Percentiles rank a stretch among this genome's conserved stretches.
These are phyloP conservation scores for Drepanosiphum platanoidis DNA, from an alignment of 2,888 invertebrate genomes.

Conservation along the genomic window DNA sequence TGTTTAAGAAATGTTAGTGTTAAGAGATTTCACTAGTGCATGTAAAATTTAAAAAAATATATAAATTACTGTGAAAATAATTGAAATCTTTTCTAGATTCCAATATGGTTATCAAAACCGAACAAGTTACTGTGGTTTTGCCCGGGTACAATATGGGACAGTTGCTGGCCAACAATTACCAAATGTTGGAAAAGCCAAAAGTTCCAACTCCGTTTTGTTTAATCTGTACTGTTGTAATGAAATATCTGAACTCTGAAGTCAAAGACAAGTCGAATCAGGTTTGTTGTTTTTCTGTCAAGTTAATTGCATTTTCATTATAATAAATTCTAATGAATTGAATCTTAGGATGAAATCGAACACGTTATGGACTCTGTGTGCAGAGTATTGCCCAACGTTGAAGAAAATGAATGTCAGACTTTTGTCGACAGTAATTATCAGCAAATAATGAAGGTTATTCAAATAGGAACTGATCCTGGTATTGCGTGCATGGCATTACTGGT, in stretches of 20 bases:
- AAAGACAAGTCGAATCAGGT: slow-evolving; percentile 47
- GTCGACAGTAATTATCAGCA: background rate
- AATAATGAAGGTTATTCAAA: slow-evolving; percentile 14
- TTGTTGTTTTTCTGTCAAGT: background rate
- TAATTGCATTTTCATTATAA: background rate
- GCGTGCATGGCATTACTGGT: slow-evolving; percentile 40
- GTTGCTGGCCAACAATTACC: slow-evolving; percentile 35
- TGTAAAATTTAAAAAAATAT: too few relatives aligned
- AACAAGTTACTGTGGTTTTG: slow-evolving; percentile 20
- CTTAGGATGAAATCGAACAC: slow-evolving; percentile 16
- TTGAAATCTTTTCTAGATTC: slow-evolving; percentile 22
- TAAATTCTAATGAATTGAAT: background rate
- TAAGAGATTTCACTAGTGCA: too few relatives aligned
- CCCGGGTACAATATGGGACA: slow-evolving; percentile 40
- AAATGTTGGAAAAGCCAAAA: slow-evolving; percentile 44
- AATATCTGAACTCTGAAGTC: slow-evolving; percentile 23
- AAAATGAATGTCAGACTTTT: slow-evolving; percentile 34
- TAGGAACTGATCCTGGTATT: slow-evolving; percentile 37
- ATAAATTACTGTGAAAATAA: background rate
- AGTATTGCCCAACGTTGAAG: slow-evolving; percentile 42
- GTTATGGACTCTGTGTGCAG: slow-evolving; percentile 21
- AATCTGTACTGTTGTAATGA: slow-evolving; percentile 29
- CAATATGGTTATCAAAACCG: slow-evolving; percentile 42
- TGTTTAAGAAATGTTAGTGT: too few relatives aligned
- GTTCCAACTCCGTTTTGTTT: slow-evolving; percentile 39